Base-by-base conservation (phyloP, 2,888 invertebrate genomes). In the Liopterus haemorrhoidalis region DNA sequence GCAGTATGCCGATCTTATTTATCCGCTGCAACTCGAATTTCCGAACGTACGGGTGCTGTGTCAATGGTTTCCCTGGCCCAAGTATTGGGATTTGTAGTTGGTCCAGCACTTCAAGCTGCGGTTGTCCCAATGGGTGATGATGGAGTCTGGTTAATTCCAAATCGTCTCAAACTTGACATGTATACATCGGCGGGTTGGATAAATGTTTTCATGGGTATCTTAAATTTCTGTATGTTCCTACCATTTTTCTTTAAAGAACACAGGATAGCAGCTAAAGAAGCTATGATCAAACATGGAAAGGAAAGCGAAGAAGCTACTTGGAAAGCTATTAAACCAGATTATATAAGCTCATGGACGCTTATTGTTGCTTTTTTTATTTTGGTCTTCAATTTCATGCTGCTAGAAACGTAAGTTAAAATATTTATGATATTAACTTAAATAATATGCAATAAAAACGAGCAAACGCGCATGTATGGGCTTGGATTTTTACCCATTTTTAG, bases 131-230 rank as follows among this genome's bases (percentile, higher is more conserved):
- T 90, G 22, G 88, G 88, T 1, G 74, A 79, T 35, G 70, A 78
- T 12, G 85, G 85, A 1, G 66, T 71, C 40, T 62, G 66, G 49
- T 49, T 79, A 21, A 63, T 75, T n/a, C 61, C 65, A 46, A 68
- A 76, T 5, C 64, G 62, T 28, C 62, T 86, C 31, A 75, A 79
- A 32, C 69, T 90, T 31, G 85, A 90, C 66, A 90, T 91, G 90
- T 91, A 85, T 70, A 89, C 90, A 1, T 85, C 87, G 6, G 76
- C 85, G 2, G 89, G 87, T 4, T 89, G 89, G 89, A 79, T 87
- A 57, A 89, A 89, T 65, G 86, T 84, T 2, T 50, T 82, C 16
- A 72, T 90, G 58, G 84, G 86, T 9, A 56, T 83, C 5, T 46
- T 81, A 31, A 90, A 89, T 69, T 75, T 88, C 45, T 57, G 76